These are phyloP conservation scores for Riparia riparia DNA, from an alignment of 2,113 vertebrate species.

Conservation along the genomic window DNA sequence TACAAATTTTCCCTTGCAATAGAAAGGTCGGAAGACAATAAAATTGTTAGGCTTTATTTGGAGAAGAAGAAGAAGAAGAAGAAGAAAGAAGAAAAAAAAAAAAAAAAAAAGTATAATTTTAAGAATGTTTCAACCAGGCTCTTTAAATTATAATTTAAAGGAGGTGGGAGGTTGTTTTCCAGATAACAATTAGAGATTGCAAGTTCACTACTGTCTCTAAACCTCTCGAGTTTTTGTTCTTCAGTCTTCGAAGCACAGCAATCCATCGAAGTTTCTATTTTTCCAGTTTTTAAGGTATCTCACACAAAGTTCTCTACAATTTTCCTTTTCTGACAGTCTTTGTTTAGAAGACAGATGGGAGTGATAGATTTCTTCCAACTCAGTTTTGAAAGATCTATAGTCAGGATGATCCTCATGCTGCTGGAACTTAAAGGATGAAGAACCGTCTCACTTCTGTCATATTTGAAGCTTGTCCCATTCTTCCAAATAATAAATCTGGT, in stretches of 20 bases:
- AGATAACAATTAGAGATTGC: not conserved
- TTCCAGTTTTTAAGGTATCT: slow-evolving; percentile 18
- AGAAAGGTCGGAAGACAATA: slow-evolving; percentile 9
- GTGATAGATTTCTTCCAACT: slow-evolving; percentile 24
- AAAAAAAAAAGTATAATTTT: not conserved
- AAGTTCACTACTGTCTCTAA: slow-evolving; percentile 16
- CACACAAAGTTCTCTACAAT: slow-evolving; percentile 6
- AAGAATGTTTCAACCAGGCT: not conserved
- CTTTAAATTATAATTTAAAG: slow-evolving; percentile 23
- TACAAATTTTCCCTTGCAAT: not conserved
- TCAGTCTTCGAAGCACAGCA: not conserved
- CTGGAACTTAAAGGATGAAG: not conserved
- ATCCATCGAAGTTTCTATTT: not conserved
- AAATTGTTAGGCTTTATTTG: not conserved
- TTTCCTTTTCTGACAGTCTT: slow-evolving; percentile 24
- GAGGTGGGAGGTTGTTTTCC: not conserved
- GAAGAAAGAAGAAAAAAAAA: too few relatives aligned
- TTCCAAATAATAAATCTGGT: not conserved
- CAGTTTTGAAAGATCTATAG: not conserved
- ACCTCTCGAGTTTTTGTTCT: not conserved
- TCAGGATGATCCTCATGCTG: not conserved
- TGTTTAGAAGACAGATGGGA: slow-evolving; percentile 16
- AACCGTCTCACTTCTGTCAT: not conserved
- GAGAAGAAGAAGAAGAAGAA: too few relatives aligned
- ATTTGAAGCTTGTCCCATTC: not conserved